These are phyloP conservation scores for Cephus spinipes DNA, from an alignment of 2,888 invertebrate genomes.

Conservation along the genomic window DNA sequence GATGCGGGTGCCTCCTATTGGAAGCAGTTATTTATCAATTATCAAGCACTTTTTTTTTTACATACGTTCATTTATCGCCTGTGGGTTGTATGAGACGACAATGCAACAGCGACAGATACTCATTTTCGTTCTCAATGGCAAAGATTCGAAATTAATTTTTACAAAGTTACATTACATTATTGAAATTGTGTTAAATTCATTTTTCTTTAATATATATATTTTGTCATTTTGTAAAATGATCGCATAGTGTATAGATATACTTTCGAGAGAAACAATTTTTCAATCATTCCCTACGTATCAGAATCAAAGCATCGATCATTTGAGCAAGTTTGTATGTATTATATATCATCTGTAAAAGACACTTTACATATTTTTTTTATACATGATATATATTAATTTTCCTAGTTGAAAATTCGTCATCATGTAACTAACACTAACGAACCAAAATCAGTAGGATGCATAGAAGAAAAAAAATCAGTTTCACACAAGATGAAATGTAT, in stretches of 20 bases:
- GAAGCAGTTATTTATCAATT: neutral
- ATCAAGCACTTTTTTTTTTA: neutral
- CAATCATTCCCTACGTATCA: neutral
- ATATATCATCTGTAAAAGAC: neutral
- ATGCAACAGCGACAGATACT: too few species aligned
- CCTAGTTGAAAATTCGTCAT: neutral
- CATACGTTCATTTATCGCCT: neutral
- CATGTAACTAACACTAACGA: neutral
- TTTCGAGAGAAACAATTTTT: neutral
- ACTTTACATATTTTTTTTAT: neutral
- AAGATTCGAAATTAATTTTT: neutral
- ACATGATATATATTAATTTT: neutral
- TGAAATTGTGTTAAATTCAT: neutral
- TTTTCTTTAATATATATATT: neutral
- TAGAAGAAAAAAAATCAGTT: neutral
- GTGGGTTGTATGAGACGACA: too few species aligned
- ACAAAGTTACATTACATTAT: neutral
- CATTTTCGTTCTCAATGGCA: too few species aligned
- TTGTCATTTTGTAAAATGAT: neutral
- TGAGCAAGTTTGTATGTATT: neutral
- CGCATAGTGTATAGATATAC: neutral
- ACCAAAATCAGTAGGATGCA: neutral
- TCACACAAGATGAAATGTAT: neutral
- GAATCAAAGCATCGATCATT: neutral
- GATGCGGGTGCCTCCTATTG: neutral